Evolutionary conservation across 23 tunicate species (phyloP).

Genomic region (Ascidia mentula): DNA sequence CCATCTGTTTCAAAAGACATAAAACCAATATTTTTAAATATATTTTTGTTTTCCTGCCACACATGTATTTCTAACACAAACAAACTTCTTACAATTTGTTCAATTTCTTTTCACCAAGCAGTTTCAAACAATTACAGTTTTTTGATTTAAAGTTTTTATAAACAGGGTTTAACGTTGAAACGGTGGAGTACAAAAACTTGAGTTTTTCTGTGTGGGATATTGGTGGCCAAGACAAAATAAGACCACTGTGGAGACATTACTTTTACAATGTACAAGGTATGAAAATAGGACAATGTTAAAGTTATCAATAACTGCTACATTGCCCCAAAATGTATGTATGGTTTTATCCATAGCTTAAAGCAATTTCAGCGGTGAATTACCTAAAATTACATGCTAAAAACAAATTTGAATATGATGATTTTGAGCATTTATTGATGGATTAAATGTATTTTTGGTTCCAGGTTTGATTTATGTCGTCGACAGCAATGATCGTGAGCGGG

Average conservation of each 20-base stretch:
- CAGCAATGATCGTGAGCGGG: slow-evolving; percentile 84
- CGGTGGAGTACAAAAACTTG: slow-evolving; percentile 91
- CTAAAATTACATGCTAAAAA: too few species aligned
- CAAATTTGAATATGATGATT: too few species aligned
- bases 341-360: too few species aligned
- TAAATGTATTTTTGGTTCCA: slow-evolving; percentile 11
- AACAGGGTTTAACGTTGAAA: slow-evolving; percentile 95
- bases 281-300: too few species aligned
- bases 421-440: not conserved
- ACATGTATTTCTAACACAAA: not conserved
- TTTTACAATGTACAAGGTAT: slow-evolving; percentile 96
- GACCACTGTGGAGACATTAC: slow-evolving; percentile 97
- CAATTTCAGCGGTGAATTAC: too few species aligned
- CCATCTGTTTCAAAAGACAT: too few species aligned
- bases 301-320: too few species aligned
- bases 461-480: slow-evolving; percentile 96
- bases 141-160: not conserved
- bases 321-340: too few species aligned
- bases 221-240: slow-evolving; percentile 95
- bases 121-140: too few species aligned
- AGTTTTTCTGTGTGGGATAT: slow-evolving; percentile 97
- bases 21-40: slow-evolving; percentile 1
- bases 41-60: not conserved
- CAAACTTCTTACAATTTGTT: not conserved
- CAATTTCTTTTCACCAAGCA: too few species aligned